Base-by-base conservation (phyloP, 2,797 vertebrate genomes). In the Taenioides sp. region DNA sequence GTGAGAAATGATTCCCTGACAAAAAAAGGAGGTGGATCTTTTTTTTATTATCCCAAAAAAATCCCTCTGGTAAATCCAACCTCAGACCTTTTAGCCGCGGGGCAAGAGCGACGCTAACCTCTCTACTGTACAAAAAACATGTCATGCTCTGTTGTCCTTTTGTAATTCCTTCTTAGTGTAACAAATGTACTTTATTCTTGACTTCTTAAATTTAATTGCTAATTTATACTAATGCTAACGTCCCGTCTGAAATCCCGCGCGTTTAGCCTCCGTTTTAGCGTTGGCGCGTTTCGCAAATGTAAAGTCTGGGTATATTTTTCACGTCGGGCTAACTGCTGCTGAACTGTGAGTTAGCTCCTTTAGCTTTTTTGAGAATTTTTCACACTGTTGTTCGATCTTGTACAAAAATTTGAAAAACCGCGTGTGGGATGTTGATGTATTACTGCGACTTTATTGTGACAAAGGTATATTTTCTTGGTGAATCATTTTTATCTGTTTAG, bases 401-500 rank as follows among this genome's bases (percentile, higher is more conserved):
- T 65, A 65, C 61, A 63, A 63, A 63, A 43, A 63, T 40, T 62
- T 62, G 60, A 28, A 28, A 59, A 63, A 63, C 6, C 1, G n/a
- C 20, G 37, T 50, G 12, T 65, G 64, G 23, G 43, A 27, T 49
- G 64, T 65, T 65, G 64, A 49, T 65, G 64, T 65, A 18, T 65
- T 49, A 49, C 64, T 65, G 43, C 64, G 40, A 65, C 64, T 65
- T 65, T 65, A 65, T 65, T 65, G 64, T 65, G 64, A 65, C 64
- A 65, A 65, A 65, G 64, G 22, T 65, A 49, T 65, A 49, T 65
- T 65, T 65, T 65, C 43, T 49, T 65, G 65, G 65, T 65, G 64
- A 65, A 65, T 65, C 65, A 67, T 55, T 52, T 67, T 67, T 67
- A 67, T 54, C 50, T 74, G 25, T 69, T 62, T 23, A 40, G 37